A percentile compares a stretch with the other conserved stretches of the same genome.
These are phyloP conservation scores for Sebastes hopkinsi DNA, from an alignment of 2,797 vertebrate genomes.

Conservation along the genomic window DNA sequence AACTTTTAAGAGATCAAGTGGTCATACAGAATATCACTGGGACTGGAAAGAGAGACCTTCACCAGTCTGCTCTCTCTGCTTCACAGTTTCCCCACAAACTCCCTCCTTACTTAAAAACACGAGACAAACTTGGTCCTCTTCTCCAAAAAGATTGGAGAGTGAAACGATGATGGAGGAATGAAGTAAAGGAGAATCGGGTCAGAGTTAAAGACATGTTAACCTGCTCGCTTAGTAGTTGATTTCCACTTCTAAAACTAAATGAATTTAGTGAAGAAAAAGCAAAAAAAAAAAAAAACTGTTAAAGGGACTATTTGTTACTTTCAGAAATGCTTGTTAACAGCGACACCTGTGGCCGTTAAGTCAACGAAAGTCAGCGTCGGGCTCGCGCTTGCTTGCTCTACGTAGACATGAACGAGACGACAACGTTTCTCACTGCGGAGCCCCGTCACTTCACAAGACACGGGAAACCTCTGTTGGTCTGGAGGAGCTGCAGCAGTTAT, in stretches of 20 bases:
- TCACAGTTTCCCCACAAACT: conserved; percentile 35
- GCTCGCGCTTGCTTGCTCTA: too few relatives aligned
- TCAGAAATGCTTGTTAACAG: too few relatives aligned
- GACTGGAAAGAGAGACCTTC: background rate
- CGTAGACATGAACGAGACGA: too few relatives aligned
- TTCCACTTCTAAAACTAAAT: conserved; percentile 27
- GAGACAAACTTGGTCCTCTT: conserved; percentile 47
- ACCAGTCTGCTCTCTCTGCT: background rate
- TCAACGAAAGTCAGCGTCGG: too few relatives aligned
- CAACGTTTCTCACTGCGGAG: too few relatives aligned
- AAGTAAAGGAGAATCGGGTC: conserved; percentile 24
- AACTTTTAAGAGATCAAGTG: conserved; percentile 19
- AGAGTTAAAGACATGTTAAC: background rate
- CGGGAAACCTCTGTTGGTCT: too few relatives aligned
- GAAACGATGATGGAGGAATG: conserved; percentile 33
- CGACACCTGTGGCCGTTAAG: too few relatives aligned
- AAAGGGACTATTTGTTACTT: fast-evolving
- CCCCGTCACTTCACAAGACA: too few relatives aligned
- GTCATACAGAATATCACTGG: background rate
- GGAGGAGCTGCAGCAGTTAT: too few relatives aligned
- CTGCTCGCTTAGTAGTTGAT: background rate
- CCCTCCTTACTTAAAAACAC: background rate
- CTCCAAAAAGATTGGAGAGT: background rate
- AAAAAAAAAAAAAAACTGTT: background rate
- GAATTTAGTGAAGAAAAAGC: background rate